These are phyloP conservation scores for Hoplias malabaricus DNA, from an alignment of 2,113 vertebrate genomes.

Conservation along the genomic window DNA sequence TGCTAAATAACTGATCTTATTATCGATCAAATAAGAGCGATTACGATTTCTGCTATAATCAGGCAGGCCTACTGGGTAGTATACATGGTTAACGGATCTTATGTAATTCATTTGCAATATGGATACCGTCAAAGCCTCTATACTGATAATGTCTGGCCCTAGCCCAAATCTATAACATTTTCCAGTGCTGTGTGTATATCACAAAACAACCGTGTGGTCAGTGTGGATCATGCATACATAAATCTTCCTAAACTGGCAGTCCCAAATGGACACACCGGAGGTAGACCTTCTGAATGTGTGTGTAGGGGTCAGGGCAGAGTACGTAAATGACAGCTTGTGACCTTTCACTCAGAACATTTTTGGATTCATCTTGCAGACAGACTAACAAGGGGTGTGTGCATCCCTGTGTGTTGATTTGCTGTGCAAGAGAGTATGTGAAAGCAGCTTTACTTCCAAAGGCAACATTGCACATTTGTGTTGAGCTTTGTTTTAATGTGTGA, in stretches of 20 bases:
- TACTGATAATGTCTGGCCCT: too few species aligned
- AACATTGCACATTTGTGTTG: not conserved
- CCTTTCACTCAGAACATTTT: conserved; percentile 37
- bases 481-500: too few species aligned
- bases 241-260: not conserved
- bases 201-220: not conserved
- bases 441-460: not conserved
- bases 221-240: not conserved
- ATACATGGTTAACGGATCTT: too few species aligned
- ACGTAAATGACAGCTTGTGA: conserved; percentile 27
- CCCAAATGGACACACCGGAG: not conserved
- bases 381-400: not conserved
- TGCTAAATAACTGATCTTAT: too few species aligned
- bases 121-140: too few species aligned
- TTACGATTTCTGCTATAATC: too few species aligned
- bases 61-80: too few species aligned
- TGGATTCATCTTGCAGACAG: conserved; percentile 22
- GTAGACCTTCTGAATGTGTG: not conserved
- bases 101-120: too few species aligned
- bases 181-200: not conserved
- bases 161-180: not conserved
- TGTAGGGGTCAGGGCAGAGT: conserved; percentile 8
- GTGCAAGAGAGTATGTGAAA: not conserved
- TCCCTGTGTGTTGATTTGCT: not conserved
- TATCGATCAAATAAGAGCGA: too few species aligned